phyloP scores from a whole-genome alignment of 2,888 invertebrate genomes.

The Eupeodes latifasciatus region DNA sequence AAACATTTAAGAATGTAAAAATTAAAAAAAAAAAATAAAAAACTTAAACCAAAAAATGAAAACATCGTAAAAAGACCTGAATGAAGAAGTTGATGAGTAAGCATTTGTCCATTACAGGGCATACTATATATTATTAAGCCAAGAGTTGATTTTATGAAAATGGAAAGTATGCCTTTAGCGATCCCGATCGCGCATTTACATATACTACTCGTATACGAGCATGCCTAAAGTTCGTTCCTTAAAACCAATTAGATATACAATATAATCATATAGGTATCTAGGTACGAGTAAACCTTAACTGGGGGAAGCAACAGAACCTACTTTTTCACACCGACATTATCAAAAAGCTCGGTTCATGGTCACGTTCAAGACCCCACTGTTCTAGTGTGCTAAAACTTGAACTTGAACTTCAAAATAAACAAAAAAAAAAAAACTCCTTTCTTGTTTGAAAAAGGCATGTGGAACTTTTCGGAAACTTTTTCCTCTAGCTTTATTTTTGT shows the following conservation, averaged over 20 bases:
- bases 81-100: slow-evolving; percentile 58
- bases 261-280: too few species aligned
- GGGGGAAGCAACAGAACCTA: slow-evolving; percentile 43
- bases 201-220: neutral
- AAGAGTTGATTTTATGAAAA: slow-evolving; percentile 53
- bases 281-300: neutral
- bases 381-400: slow-evolving; percentile 70
- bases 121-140: neutral
- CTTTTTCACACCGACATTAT: slow-evolving; percentile 49
- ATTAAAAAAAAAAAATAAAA: too few species aligned
- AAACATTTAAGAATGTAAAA: slow-evolving; percentile 27
- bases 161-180: slow-evolving; percentile 57
- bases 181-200: neutral
- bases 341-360: slow-evolving; percentile 60
- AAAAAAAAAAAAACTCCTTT: slow-evolving; percentile 29
- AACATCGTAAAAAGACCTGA: slow-evolving; percentile 29
- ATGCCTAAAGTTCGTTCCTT: neutral
- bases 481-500: slow-evolving; percentile 37
- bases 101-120: slow-evolving; percentile 47
- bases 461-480: slow-evolving; percentile 42
- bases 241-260: neutral
- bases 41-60: too few species aligned
- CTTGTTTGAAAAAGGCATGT: slow-evolving; percentile 35
- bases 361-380: slow-evolving; percentile 67
- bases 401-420: slow-evolving; percentile 70